Base-by-base conservation (phyloP, 2,888 invertebrate species). In the Rugalucina vietnamica region DNA sequence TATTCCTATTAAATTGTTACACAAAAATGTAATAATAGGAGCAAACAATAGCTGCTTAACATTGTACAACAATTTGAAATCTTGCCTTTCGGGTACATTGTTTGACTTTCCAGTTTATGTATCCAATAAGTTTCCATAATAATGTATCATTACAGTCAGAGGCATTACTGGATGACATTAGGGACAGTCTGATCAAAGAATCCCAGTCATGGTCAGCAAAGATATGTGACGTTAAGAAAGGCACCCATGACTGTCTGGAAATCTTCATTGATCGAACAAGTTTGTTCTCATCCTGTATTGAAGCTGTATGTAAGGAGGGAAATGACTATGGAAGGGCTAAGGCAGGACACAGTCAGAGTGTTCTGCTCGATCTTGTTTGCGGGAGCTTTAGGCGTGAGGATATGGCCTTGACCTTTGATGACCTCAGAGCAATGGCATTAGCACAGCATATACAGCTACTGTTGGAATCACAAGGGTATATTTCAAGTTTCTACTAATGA, bases 381-480 rank as follows among this genome's bases (percentile, higher is more conserved):
- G 60, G 27, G 14, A 60, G 60, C 14, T 24, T 29, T 12, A 29
- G 24, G 29, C 4, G 27, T 27, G 60, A 3, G 4, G 5, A 27
- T 27, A 27, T 12, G 29, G 60, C 24, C 8, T 2, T 60, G 2
- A 24, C 60, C 18, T 5, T 60, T 24, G 60, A 60, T 60, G 60
- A 60, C 27, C 29, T 60, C 10, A 60, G 60, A 60, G 24, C 60
- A 29, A 24, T 60, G 8, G 60, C 29, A 10, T 27, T 60, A 29
- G 18, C 60, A 60, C 83, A 88, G 36, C 91, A 91, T 83, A 57
- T 86, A 3, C 39, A 70, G n/a, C 73, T 76, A 12, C 74, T 91
- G 49, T 69, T 91, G 14, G 43, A 71, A 39, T 79, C 77, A 43
- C 84, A 88, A 86, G 88, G 91, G 91, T 91, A 82, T 85, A 79